These are phyloP conservation scores for Dasyprocta punctata DNA, from an alignment of 2,113 vertebrate species.

Conservation along the genomic window DNA sequence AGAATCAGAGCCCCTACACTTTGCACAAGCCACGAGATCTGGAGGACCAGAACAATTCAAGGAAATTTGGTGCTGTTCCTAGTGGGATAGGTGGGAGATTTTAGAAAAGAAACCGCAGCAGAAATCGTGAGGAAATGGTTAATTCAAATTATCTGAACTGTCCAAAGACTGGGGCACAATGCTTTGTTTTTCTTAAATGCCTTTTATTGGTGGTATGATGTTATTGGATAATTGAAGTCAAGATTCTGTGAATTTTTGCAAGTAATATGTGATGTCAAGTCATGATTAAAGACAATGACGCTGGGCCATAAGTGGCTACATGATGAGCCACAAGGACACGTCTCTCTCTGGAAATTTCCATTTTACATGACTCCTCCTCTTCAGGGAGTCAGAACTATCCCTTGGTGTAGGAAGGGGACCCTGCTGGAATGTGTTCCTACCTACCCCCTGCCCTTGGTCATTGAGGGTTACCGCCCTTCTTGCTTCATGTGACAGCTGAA, in stretches of 20 bases:
- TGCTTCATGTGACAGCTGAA: neutral
- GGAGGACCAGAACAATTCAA: neutral
- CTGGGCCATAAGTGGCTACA: neutral
- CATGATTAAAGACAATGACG: neutral
- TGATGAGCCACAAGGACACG: neutral
- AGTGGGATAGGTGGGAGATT: neutral
- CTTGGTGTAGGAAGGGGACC: neutral
- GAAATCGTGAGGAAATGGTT: neutral
- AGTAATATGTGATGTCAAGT: neutral
- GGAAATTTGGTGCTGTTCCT: neutral
- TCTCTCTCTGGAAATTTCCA: neutral
- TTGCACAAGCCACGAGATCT: neutral
- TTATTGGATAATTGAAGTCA: neutral
- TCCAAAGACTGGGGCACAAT: neutral
- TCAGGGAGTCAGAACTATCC: neutral
- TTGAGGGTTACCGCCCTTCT: fast-evolving
- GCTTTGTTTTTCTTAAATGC: neutral
- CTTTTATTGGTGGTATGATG: neutral
- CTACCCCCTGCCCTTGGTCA: too few relatives aligned
- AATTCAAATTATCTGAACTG: neutral
- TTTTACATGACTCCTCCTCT: neutral
- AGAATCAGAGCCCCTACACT: neutral
- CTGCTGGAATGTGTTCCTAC: too few relatives aligned
- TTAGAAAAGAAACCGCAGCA: neutral
- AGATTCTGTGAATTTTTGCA: neutral